Percentiles rank a stretch among this genome's conserved stretches.
Conservation (phyloP, 1,140 invertebrate species). For the Campoletis sonorensis region DNA sequence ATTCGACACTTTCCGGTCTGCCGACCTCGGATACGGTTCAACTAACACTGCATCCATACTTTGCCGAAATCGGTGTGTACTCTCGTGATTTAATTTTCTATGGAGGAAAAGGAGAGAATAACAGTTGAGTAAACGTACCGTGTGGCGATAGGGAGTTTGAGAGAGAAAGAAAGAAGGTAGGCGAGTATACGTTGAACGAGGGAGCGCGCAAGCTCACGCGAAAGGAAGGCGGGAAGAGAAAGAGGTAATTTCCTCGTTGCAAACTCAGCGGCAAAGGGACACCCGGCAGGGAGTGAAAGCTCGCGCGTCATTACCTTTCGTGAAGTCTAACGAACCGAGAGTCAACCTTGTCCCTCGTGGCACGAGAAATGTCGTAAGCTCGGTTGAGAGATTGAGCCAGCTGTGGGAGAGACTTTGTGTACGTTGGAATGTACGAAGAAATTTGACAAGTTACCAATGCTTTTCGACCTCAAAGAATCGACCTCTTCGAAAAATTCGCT, state of each 20-base stretch:
- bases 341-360: slow-evolving; percentile 23
- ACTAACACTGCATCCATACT: background rate
- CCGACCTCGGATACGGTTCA: slow-evolving; percentile 9
- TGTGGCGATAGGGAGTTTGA: background rate
- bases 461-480: slow-evolving; percentile 7
- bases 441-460: slow-evolving; percentile 4
- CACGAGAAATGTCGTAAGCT: slow-evolving; percentile 38
- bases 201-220: slow-evolving; percentile 23
- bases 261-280: slow-evolving; percentile 23
- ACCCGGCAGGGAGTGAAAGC: slow-evolving; percentile 40
- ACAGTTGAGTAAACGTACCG: slow-evolving; percentile 29
- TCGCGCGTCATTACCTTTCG: slow-evolving; percentile 57
- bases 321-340: slow-evolving; percentile 58
- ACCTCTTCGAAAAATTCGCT: slow-evolving; percentile 2
- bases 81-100: slow-evolving; percentile 42
- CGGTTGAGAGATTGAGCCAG: slow-evolving; percentile 35
- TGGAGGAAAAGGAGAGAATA: background rate
- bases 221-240: background rate
- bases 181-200: slow-evolving; percentile 16
- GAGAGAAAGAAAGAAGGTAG: background rate
- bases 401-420: background rate
- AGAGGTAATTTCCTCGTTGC: slow-evolving; percentile 17
- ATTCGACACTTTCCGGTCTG: slow-evolving; percentile 35
- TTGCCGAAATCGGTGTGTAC: background rate
- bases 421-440: background rate